Evolutionary conservation across 2,113 vertebrate species (phyloP).

Genomic region (Orientallactaga bullata): DNA sequence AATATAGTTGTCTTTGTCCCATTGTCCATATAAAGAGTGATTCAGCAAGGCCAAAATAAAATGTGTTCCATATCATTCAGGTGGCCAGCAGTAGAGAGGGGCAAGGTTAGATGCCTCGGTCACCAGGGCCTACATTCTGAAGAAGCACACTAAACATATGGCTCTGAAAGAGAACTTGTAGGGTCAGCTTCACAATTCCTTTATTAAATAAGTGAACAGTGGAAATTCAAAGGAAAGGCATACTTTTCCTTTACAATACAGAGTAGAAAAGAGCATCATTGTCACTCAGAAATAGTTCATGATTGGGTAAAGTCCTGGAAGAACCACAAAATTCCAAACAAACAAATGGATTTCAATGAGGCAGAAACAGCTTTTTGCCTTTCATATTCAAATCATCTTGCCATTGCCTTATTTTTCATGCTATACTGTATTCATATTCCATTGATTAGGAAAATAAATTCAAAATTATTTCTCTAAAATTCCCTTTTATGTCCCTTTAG

Average conservation of each 20-base stretch:
- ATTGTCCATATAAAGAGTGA: conserved; percentile 36
- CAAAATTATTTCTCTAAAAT: conserved; percentile 30
- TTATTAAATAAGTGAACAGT: conserved; percentile 47
- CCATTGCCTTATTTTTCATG: conserved; percentile 45
- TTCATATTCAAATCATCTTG: conserved; percentile 33
- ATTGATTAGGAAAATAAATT: not conserved
- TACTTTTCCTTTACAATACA: conserved; percentile 38
- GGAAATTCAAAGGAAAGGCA: conserved; percentile 41
- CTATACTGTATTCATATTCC: conserved; percentile 51
- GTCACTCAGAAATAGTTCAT: conserved; percentile 17
- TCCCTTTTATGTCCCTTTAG: not conserved
- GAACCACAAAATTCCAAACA: conserved; percentile 61
- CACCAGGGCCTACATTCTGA: not conserved
- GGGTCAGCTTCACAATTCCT: conserved; percentile 6
- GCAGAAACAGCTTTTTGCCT: conserved; percentile 18
- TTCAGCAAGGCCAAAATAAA: not conserved
- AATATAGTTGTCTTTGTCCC: not conserved
- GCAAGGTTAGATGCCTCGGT: not conserved
- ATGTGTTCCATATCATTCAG: not conserved
- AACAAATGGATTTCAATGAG: conserved; percentile 66
- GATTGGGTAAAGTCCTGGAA: conserved; percentile 51
- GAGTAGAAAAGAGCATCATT: conserved; percentile 8
- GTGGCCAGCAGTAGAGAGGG: not conserved
- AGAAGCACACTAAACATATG: not conserved
- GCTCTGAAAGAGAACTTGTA: conserved; percentile 13